phyloP scores from a whole-genome alignment of 2,113 vertebrate species.

The Nannospalax galili region DNA sequence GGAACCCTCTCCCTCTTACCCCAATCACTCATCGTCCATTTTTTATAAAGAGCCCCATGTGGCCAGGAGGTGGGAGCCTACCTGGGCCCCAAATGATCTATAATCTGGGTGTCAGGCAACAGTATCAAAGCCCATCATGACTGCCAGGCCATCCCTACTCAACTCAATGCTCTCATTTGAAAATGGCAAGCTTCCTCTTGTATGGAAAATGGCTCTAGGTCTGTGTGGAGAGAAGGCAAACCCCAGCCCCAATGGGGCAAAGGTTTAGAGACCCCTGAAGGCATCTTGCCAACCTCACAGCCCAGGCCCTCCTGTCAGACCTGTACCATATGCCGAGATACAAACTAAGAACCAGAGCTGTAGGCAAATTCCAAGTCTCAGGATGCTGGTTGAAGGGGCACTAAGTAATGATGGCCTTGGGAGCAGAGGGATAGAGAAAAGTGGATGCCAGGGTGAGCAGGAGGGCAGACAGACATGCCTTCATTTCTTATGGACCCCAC shows the following conservation, averaged over 20 bases:
- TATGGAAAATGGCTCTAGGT: background rate
- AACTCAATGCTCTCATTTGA: conserved; percentile 34
- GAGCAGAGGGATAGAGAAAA: conserved; percentile 24
- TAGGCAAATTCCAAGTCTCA: background rate
- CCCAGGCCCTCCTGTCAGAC: background rate
- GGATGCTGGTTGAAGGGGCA: background rate
- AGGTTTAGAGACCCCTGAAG: background rate
- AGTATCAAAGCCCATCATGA: background rate
- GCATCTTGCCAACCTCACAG: background rate
- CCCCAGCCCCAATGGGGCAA: background rate
- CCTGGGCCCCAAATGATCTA: background rate
- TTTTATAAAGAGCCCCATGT: background rate
- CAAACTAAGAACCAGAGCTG: background rate
- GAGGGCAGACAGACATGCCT: background rate
- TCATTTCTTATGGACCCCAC: background rate
- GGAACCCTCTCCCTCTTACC: background rate
- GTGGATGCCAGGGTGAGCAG: background rate
- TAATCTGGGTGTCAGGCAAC: background rate
- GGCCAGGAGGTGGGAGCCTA: background rate
- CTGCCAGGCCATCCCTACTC: background rate
- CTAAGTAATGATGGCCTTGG: background rate
- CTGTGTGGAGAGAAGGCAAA: background rate
- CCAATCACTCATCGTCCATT: too few relatives aligned
- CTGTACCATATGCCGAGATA: background rate
- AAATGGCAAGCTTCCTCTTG: background rate